These are phyloP conservation scores for Xenops minutus DNA, from an alignment of 2,797 vertebrate genomes.

Conservation along the genomic window DNA sequence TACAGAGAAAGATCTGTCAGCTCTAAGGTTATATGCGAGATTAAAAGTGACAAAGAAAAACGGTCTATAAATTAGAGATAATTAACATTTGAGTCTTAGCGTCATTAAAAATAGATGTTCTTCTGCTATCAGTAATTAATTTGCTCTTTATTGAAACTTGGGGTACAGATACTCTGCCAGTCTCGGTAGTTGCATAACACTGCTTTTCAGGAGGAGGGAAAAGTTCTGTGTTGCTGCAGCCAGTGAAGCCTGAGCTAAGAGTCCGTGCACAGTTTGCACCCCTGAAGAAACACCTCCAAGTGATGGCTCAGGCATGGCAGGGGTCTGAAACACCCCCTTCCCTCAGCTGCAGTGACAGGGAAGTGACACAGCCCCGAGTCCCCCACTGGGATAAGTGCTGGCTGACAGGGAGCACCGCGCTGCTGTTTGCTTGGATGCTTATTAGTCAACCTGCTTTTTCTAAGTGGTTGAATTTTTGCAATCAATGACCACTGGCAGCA, in stretches of 20 bases:
- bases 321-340: background rate
- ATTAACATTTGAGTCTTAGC: background rate
- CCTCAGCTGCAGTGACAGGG: background rate
- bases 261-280: background rate
- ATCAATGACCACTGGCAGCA: background rate
- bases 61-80: background rate
- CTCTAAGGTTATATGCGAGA: background rate
- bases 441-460: background rate
- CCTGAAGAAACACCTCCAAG: background rate
- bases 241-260: background rate
- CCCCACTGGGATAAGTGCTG: fast-evolving
- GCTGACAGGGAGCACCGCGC: fast-evolving
- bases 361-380: too few relatives aligned
- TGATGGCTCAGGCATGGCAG: background rate
- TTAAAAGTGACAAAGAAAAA: constrained; percentile 1
- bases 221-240: background rate
- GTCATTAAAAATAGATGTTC: background rate
- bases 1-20: background rate
- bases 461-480: fast-evolving
- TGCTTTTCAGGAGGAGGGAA: background rate
- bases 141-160: background rate
- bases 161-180: background rate
- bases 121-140: background rate
- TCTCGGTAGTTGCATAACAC: background rate
- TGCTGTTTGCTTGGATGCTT: background rate